Percentiles rank a stretch among this genome's conserved stretches.
Conservation (phyloP, 2,113 vertebrate genomes). For the Craseonycteris thonglongyai region DNA sequence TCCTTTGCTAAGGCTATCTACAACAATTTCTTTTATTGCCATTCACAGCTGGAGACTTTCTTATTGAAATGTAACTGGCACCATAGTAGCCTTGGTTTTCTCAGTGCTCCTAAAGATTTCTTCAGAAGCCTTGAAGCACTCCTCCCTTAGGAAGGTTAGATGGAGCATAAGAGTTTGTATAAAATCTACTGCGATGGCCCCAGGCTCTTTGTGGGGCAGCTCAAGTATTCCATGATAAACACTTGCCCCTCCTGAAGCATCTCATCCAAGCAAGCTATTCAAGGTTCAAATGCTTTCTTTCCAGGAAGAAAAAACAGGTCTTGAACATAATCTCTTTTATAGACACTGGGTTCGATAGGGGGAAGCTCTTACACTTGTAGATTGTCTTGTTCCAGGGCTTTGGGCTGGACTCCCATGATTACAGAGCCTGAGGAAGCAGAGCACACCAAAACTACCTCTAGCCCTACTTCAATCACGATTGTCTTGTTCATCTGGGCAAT, state of each 20-base stretch:
- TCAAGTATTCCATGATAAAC: background rate
- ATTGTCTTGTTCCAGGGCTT: background rate
- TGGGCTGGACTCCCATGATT: background rate
- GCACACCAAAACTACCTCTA: background rate
- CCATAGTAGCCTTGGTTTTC: background rate
- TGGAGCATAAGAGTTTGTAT: background rate
- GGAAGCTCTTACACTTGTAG: background rate
- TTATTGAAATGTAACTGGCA: conserved; percentile 42
- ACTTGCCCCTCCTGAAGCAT: background rate
- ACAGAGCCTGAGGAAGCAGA: background rate
- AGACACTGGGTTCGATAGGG: background rate
- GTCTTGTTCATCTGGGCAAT: background rate
- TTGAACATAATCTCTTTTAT: background rate
- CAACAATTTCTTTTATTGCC: conserved; percentile 35
- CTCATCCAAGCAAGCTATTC: background rate
- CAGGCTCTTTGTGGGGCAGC: background rate
- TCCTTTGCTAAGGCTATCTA: conserved; percentile 35
- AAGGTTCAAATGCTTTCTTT: conserved; percentile 31
- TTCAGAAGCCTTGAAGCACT: background rate
- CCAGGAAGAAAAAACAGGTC: background rate
- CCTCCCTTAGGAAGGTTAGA: background rate
- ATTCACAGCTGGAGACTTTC: conserved; percentile 42
- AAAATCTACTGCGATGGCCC: background rate
- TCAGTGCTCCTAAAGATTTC: background rate
- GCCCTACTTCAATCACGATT: background rate